Percentiles rank a stretch among this genome's conserved stretches.
Conservation (phyloP, 2,797 vertebrate genomes). For the Amazonetta brasiliensis region DNA sequence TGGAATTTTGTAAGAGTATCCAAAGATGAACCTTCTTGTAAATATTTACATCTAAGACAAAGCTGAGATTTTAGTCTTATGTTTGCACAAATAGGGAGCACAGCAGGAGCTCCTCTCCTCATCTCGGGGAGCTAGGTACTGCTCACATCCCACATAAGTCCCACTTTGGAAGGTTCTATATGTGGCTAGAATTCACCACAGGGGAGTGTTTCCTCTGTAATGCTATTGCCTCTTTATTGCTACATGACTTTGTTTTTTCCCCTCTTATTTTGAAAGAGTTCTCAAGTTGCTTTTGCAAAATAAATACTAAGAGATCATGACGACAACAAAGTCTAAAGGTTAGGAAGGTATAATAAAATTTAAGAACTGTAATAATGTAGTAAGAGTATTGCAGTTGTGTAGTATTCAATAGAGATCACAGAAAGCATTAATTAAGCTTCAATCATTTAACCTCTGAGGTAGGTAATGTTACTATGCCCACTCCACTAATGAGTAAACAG, state of each 20-base stretch:
- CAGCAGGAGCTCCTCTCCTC: background rate
- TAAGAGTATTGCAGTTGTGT: background rate
- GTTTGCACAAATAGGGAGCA: background rate
- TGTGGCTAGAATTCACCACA: background rate
- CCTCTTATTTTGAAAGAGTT: background rate
- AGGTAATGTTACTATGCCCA: background rate
- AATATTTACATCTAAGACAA: background rate
- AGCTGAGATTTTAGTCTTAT: background rate
- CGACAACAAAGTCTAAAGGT: background rate
- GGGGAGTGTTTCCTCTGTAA: background rate
- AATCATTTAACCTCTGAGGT: conserved; percentile 21
- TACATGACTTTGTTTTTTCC: background rate
- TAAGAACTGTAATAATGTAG: conserved; percentile 14
- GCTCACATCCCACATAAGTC: background rate
- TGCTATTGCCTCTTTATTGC: background rate
- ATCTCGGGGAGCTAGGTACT: background rate
- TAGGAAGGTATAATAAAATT: background rate
- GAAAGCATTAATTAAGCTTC: conserved; percentile 56
- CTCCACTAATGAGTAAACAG: conserved; percentile 38
- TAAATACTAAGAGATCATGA: background rate
- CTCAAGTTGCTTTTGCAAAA: background rate
- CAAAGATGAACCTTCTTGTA: background rate
- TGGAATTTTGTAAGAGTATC: background rate
- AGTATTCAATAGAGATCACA: background rate
- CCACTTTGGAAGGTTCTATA: background rate